Evolutionary conservation across 1,140 invertebrate genomes (phyloP).

Genomic region (Linepithema humile): DNA sequence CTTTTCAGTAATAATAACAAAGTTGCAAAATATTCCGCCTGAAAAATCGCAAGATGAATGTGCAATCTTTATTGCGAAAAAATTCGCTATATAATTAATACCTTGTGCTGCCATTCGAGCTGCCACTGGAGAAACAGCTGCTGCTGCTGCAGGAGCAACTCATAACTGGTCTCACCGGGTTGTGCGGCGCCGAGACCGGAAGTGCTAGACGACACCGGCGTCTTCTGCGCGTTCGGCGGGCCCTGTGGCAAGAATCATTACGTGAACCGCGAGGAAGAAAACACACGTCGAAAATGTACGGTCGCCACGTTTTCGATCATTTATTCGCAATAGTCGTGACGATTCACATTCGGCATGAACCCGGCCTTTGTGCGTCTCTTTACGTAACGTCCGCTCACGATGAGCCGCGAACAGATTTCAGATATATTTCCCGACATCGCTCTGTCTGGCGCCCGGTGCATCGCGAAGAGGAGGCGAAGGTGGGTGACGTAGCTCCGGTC

Average conservation of each 20-base stretch:
- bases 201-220: conserved; percentile 82
- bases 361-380: background rate
- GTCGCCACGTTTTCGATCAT: background rate
- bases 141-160: conserved; percentile 96
- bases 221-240: conserved; percentile 95
- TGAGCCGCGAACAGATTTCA: conserved; percentile 12
- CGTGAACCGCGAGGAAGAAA: too few species aligned
- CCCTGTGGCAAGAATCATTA: conserved; percentile 84
- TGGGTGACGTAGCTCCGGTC: conserved; percentile 39
- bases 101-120: conserved; percentile 91
- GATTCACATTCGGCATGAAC: conserved; percentile 16
- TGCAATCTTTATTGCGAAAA: background rate
- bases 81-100: conserved; percentile 61
- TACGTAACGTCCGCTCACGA: conserved; percentile 8
- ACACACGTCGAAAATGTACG: background rate
- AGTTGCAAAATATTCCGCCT: background rate
- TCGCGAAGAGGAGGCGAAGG: background rate
- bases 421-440: conserved; percentile 45
- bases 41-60: background rate
- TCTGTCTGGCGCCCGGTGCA: conserved; percentile 13
- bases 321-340: background rate
- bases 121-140: conserved; percentile 96
- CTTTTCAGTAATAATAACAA: background rate
- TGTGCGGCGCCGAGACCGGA: conserved; percentile 82
- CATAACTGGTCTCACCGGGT: conserved; percentile 93